phyloP scores from a whole-genome alignment of 2,888 invertebrate species.

The Mythimna pallens region DNA sequence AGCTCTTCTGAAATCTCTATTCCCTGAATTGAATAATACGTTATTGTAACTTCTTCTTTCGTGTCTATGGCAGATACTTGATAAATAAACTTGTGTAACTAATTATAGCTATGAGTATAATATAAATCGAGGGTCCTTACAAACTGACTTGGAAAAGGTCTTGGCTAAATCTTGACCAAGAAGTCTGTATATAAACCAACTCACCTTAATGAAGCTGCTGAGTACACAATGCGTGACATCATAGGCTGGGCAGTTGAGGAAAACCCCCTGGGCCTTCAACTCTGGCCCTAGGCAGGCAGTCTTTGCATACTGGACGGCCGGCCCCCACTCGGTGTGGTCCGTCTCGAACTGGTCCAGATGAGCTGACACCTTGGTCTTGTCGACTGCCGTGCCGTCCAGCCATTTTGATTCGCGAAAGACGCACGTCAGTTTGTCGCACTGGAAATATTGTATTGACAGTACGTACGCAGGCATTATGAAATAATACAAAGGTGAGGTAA shows the following conservation, averaged over 20 bases:
- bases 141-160: no score
- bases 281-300: slow-evolving; percentile 69
- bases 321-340: slow-evolving; percentile 75
- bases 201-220: slow-evolving; percentile 77
- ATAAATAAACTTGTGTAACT: no score
- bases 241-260: slow-evolving; percentile 79
- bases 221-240: slow-evolving; percentile 77
- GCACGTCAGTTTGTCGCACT: slow-evolving; percentile 80
- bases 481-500: no score
- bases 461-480: not conserved
- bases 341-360: slow-evolving; percentile 73
- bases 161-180: not conserved
- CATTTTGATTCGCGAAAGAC: slow-evolving; percentile 76
- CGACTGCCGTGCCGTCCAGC: slow-evolving; percentile 69
- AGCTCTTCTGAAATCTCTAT: no score
- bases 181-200: slow-evolving; percentile 2
- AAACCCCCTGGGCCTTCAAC: slow-evolving; percentile 74
- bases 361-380: slow-evolving; percentile 70
- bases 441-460: slow-evolving; percentile 45
- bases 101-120: no score
- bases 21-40: no score
- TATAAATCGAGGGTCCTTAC: no score
- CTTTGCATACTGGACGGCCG: slow-evolving; percentile 73
- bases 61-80: no score
- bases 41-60: no score